Conservation (phyloP, 1,140 invertebrate species). For the Caenorhabditis brenneri region DNA sequence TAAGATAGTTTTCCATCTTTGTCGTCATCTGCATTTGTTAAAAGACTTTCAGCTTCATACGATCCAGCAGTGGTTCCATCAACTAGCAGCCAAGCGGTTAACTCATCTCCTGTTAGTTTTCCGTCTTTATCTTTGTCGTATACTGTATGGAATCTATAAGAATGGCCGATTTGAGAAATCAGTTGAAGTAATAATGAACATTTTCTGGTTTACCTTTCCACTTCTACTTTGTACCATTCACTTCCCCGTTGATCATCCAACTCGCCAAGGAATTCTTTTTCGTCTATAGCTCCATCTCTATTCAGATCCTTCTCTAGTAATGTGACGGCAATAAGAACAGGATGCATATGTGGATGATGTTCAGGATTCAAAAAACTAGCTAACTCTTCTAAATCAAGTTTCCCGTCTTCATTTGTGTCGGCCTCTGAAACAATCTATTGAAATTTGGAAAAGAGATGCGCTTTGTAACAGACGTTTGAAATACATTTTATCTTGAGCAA, state of each 20-base stretch:
- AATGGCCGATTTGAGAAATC: too few species aligned
- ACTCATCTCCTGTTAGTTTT: slow-evolving; percentile 37
- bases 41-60: slow-evolving; percentile 1
- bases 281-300: slow-evolving; percentile 41
- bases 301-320: slow-evolving; percentile 25
- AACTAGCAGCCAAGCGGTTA: slow-evolving; percentile 13
- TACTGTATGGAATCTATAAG: slow-evolving; percentile 15
- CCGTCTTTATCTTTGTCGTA: slow-evolving; percentile 36
- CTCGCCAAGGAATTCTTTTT: slow-evolving; percentile 39
- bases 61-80: slow-evolving; percentile 12
- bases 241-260: background rate
- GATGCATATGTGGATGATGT: slow-evolving; percentile 41
- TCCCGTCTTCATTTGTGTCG: slow-evolving; percentile 13
- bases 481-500: background rate
- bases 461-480: background rate
- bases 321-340: slow-evolving; percentile 13
- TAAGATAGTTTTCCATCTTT: slow-evolving; percentile 40
- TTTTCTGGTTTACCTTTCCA: background rate
- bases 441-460: background rate
- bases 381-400: background rate
- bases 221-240: slow-evolving; percentile 45
- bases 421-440: background rate
- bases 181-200: background rate
- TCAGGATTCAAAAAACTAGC: slow-evolving; percentile 32
- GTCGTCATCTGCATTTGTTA: slow-evolving; percentile 3